Percentiles rank a stretch among this genome's conserved stretches.
phyloP scores from a whole-genome alignment of 2,797 vertebrate genomes.

The Sphaeramia orbicularis region DNA sequence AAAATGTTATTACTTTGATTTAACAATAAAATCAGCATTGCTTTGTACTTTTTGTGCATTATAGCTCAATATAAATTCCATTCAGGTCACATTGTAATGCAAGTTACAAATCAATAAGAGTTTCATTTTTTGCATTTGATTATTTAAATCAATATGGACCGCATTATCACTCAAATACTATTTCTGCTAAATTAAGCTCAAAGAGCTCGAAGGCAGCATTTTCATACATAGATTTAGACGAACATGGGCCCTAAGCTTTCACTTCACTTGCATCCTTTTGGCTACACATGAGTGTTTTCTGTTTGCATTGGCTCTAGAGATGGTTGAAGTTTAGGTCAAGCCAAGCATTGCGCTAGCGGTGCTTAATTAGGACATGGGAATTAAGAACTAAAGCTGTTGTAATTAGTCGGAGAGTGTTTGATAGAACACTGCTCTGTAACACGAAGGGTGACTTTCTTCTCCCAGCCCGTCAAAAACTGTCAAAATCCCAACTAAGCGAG shows the following conservation, averaged over 20 bases:
- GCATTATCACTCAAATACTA: too few relatives aligned
- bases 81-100: too few relatives aligned
- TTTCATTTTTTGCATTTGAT: too few relatives aligned
- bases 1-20: not conserved
- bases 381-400: conserved; percentile 83
- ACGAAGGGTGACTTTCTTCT: conserved; percentile 89
- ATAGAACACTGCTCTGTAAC: conserved; percentile 80
- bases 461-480: conserved; percentile 82
- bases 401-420: conserved; percentile 90
- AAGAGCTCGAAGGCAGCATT: too few relatives aligned
- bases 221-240: too few relatives aligned
- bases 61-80: too few relatives aligned
- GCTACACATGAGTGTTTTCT: conserved; percentile 46
- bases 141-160: too few relatives aligned
- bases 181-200: too few relatives aligned
- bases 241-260: not conserved
- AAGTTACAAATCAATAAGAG: too few relatives aligned
- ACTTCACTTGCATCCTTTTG: conserved; percentile 25
- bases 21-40: not conserved
- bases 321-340: conserved; percentile 51
- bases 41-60: too few relatives aligned
- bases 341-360: conserved; percentile 65
- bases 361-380: conserved; percentile 85
- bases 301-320: conserved; percentile 36
- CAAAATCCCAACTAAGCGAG: conserved; percentile 83